Conservation (phyloP, 2,888 invertebrate species). For the Diadegma fenestrale region DNA sequence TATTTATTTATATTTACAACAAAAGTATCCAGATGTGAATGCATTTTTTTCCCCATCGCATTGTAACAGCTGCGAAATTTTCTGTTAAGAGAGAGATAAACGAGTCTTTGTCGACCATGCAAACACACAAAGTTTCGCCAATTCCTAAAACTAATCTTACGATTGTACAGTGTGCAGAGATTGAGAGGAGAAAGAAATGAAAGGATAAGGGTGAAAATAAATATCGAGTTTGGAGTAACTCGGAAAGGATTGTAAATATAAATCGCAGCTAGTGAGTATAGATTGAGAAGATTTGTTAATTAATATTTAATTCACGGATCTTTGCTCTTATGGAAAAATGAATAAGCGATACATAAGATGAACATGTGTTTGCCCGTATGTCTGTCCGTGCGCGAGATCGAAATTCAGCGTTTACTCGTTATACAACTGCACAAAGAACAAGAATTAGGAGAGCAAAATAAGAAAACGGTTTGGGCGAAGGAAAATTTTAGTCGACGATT, state of each 20-base stretch:
- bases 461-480: not conserved
- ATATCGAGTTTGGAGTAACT: constrained; percentile 32
- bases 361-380: constrained; percentile 42
- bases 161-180: constrained; percentile 66
- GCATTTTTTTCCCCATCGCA: constrained; percentile 1
- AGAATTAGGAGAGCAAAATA: constrained; percentile 29
- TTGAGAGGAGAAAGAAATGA: constrained; percentile 10
- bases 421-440: constrained; percentile 61
- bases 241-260: constrained; percentile 68
- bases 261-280: constrained; percentile 67
- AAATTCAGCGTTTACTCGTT: constrained; percentile 54
- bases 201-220: not conserved
- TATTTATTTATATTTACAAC: constrained; percentile 12
- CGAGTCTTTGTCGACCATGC: not conserved
- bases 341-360: constrained; percentile 20
- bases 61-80: not conserved
- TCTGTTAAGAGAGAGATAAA: not conserved
- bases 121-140: constrained; percentile 14
- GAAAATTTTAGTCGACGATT: constrained; percentile 30
- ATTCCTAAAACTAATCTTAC: constrained; percentile 40
- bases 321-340: constrained; percentile 42
- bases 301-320: constrained; percentile 69
- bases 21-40: constrained; percentile 11
- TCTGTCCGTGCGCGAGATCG: constrained; percentile 55
- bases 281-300: constrained; percentile 63